Evolutionary conservation across 37 sponge, comb jelly and placozoan species (phyloP).

Genomic region (Tethya wilhelma): DNA sequence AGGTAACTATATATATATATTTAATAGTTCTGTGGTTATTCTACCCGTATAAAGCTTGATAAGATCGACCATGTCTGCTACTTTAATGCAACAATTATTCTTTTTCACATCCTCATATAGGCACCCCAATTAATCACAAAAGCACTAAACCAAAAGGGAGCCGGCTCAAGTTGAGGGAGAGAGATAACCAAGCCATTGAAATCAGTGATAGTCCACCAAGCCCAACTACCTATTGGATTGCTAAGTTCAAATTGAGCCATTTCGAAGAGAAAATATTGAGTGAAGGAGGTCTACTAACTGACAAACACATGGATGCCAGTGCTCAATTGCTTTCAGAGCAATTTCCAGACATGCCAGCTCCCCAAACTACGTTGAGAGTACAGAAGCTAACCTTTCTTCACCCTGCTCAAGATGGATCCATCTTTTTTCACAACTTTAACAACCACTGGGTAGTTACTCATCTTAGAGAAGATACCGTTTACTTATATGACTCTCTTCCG

Average conservation of each 20-base stretch:
- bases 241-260: neutral
- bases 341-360: neutral
- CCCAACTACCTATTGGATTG: too few relatives aligned
- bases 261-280: neutral
- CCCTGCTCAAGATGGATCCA: neutral
- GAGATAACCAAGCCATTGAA: neutral
- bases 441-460: constrained; percentile 7
- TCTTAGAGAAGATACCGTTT: neutral
- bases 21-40: too few relatives aligned
- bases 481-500: constrained; percentile 5
- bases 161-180: neutral
- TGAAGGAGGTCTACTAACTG: constrained; percentile 2
- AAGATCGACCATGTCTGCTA: too few relatives aligned
- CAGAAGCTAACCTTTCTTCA: too few relatives aligned
- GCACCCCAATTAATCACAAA: neutral
- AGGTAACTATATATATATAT: too few relatives aligned
- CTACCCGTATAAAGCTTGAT: too few relatives aligned
- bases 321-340: neutral
- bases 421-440: neutral
- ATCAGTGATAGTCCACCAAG: too few relatives aligned
- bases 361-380: neutral
- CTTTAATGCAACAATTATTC: neutral
- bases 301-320: constrained; percentile 4
- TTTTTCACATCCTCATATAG: neutral
- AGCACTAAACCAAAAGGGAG: neutral